Evolutionary conservation across 2,797 vertebrate genomes (phyloP).

Genomic region (Galago senegalensis): DNA sequence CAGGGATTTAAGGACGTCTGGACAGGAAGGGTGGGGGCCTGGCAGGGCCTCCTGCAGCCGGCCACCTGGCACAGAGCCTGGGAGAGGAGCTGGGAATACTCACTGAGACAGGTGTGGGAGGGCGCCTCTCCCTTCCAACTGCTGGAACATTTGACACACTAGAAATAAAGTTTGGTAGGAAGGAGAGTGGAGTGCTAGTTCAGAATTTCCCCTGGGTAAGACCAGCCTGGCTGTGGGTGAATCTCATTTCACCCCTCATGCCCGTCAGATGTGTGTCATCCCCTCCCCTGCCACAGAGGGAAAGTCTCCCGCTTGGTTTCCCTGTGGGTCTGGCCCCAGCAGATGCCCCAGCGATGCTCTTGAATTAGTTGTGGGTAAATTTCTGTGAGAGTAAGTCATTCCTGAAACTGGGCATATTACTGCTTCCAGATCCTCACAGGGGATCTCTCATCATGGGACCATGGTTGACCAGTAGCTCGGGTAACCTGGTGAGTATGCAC

Average conservation of each 20-base stretch:
- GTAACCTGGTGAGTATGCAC: fast-evolving
- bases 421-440: background rate
- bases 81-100: background rate
- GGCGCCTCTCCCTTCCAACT: background rate
- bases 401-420: background rate
- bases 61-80: fast-evolving
- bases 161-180: no score
- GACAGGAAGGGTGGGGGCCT: no score
- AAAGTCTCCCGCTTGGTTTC: background rate
- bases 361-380: fast-evolving
- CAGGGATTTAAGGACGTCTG: fast-evolving
- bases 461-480: background rate
- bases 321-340: background rate
- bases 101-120: background rate
- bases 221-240: fast-evolving
- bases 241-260: background rate
- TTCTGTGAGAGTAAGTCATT: background rate
- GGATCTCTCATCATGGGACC: fast-evolving
- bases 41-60: fast-evolving
- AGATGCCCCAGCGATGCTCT: background rate
- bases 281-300: fast-evolving
- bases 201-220: background rate
- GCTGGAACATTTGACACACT: fast-evolving
- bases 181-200: background rate
- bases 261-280: fast-evolving